A percentile compares a stretch with the other conserved stretches of the same genome.
Conservation (phyloP, 2,888 invertebrate genomes). For the Apodemia duryi region DNA sequence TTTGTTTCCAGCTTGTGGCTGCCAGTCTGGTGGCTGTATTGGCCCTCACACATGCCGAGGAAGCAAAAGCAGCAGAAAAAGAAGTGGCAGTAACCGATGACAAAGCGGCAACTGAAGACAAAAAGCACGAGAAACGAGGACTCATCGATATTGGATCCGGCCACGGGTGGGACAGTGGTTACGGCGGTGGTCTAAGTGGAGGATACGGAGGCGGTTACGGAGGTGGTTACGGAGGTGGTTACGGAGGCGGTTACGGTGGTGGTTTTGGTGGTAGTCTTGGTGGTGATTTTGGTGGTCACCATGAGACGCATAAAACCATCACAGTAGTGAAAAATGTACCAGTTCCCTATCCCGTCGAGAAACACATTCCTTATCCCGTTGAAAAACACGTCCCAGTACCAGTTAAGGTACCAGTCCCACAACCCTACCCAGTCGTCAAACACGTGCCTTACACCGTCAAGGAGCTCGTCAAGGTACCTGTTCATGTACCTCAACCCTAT, state of each 20-base stretch:
- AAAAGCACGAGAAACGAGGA: constrained; percentile 88
- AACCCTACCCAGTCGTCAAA: constrained; percentile 84
- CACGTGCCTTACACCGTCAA: constrained; percentile 84
- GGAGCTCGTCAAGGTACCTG: constrained; percentile 79
- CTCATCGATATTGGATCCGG: constrained; percentile 78
- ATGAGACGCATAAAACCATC: constrained; percentile 82
- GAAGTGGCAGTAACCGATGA: constrained; percentile 78
- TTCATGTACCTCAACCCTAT: constrained; percentile 84
- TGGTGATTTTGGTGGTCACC: constrained; percentile 59
- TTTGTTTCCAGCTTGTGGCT: constrained; percentile 73
- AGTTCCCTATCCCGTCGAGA: constrained; percentile 86
- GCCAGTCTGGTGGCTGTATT: constrained; percentile 82
- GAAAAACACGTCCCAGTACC: constrained; percentile 82
- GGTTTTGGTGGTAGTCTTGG: constrained; percentile 40
- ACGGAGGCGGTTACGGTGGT: constrained; percentile 52
- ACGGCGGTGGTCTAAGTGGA: constrained; percentile 39
- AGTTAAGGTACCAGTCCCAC: constrained; percentile 82
- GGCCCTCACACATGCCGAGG: constrained; percentile 79
- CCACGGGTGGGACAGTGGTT: constrained; percentile 40
- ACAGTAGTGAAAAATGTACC: constrained; percentile 87
- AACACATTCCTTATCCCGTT: constrained; percentile 83
- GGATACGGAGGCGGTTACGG: constrained; percentile 46
- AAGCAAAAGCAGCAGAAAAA: constrained; percentile 77
- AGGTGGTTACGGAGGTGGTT: constrained; percentile 43
- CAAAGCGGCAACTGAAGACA: constrained; percentile 78